Base-by-base conservation (phyloP, 2,113 vertebrate genomes). In the Pterocles gutturalis region DNA sequence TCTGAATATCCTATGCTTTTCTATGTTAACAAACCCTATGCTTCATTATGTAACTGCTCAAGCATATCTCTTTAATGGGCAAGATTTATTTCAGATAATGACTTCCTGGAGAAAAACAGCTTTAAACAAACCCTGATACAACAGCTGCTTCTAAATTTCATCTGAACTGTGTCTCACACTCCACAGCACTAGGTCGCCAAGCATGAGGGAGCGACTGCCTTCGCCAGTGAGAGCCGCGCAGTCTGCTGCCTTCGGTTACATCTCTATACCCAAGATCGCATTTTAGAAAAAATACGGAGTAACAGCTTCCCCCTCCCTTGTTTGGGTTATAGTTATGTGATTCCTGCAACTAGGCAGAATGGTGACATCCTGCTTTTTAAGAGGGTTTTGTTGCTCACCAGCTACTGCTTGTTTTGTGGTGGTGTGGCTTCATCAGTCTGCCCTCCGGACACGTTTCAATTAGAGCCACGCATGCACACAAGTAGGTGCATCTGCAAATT, bases 21-120 rank as follows among this genome's bases (percentile, higher is more conserved):
- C 31, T 64, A 51, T 21, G 73, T 82, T 76, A 72, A 46, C 11
- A 82, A 73, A 78, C 18, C n/a, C 45, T 72, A 10, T 46, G 45
- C 14, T 79, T 25, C 45, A 72, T 91, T 79, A 82, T 1, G 1
- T 49, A 95, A 83, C 76, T 91, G 48, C 65, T 87, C 66, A 92
- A 89, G 65, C 5, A 0, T 82, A 28, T 49, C 86, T 69, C 34
- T 91, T 92, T 91, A 95, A 92, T 82, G 69, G 86, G 87, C 61
- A 69, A 38, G 65, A 85, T 92, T 82, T 92, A 91, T 82, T 95
- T 93, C 36, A 84, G 78, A 84, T 87, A 61, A 92, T 73, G 53
- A 33, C 25, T 83, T 97, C 49, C 65, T 6, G 4, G 41, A 89
- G 61, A 76, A 92, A 84, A 89, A 60, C 25, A 61, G 38, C 65